Evolutionary conservation across 2,113 vertebrate genomes (phyloP), one percentile per base, ranked within the genome.

Genomic region (Coracopsis vasa): DNA sequence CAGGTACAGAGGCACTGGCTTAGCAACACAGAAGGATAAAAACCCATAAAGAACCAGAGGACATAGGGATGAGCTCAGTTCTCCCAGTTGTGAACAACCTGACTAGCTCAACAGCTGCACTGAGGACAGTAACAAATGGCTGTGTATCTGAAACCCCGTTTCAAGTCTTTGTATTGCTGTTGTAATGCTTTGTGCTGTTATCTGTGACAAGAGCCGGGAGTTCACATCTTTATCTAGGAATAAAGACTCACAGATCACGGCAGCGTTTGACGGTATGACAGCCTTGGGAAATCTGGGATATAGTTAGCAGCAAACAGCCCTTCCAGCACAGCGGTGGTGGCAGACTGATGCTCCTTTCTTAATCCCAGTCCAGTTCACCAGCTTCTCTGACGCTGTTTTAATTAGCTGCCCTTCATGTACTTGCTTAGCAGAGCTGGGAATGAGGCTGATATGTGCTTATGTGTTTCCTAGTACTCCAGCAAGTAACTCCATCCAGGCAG

Each of bases 181-280:
- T 87, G 69, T 69, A 93, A 33, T 9, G 69, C 94, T 95, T 90
- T 91, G 94, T 79, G 81, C 74, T 9, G 48, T 79, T 94, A 96
- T 95, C 94, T 94, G 53, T 66, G 82, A 96, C 92, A 96, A 95
- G 94, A 86, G 93, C 42, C 9, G 53, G 75, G 93, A 93, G 86
- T 92, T 96, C 92, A 78, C 92, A 74, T 95, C 95, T 95, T 96
- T 96, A 95, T 97, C 93, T 94, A 14, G 47, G 85, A 74, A 92
- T 86, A 95, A 85, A 95, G 82, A 8, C 90, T 86, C 88, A 3
- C 61, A 80, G 88, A 95, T 94, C 86, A 18, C 0, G 0, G 69
- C 75, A 51, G 64, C 2, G 18, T 53, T 53, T 90, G 92, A 88
- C 5, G 35, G 31, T 50, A n/a, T 86, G 94, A 94, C 90, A 93